Evolutionary conservation across 1,140 invertebrate genomes (phyloP).

Genomic region (Euglossa dilemma): DNA sequence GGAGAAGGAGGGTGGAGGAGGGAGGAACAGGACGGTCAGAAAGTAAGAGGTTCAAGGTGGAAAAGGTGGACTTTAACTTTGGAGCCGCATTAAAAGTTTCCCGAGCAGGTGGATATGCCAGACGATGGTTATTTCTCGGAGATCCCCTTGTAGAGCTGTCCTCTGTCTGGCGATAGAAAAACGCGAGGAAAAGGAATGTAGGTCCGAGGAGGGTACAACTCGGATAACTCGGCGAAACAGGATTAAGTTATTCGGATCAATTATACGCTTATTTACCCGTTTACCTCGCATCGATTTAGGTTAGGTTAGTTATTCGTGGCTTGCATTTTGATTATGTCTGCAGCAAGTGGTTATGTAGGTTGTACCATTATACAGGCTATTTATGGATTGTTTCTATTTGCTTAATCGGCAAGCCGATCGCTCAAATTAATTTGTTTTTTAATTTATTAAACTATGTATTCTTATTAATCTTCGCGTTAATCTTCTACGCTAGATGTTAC

Average conservation of each 20-base stretch:
- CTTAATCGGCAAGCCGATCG: too few relatives aligned
- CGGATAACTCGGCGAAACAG: background rate
- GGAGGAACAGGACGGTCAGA: slow-evolving; percentile 31
- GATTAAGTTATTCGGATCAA: background rate
- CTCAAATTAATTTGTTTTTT: too few relatives aligned
- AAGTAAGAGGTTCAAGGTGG: slow-evolving; percentile 64
- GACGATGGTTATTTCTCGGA: slow-evolving; percentile 23
- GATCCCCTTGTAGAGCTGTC: background rate
- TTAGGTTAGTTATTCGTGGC: too few relatives aligned
- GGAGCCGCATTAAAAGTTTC: slow-evolving; percentile 63
- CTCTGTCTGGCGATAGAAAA: background rate
- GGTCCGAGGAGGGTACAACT: background rate
- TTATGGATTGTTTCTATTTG: too few relatives aligned
- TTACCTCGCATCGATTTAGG: background rate
- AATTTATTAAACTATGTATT: too few relatives aligned
- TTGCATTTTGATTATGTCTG: too few relatives aligned
- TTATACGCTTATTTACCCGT: background rate
- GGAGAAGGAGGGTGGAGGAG: background rate
- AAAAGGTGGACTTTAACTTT: slow-evolving; percentile 64
- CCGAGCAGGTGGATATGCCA: slow-evolving; percentile 37
- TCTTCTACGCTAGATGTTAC: too few relatives aligned
- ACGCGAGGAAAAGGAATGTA: background rate
- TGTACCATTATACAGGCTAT: too few relatives aligned
- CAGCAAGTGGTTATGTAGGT: too few relatives aligned
- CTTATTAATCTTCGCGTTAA: too few relatives aligned